These are phyloP conservation scores for Salminus brasiliensis DNA, from an alignment of 2,113 vertebrate species.

Conservation along the genomic window DNA sequence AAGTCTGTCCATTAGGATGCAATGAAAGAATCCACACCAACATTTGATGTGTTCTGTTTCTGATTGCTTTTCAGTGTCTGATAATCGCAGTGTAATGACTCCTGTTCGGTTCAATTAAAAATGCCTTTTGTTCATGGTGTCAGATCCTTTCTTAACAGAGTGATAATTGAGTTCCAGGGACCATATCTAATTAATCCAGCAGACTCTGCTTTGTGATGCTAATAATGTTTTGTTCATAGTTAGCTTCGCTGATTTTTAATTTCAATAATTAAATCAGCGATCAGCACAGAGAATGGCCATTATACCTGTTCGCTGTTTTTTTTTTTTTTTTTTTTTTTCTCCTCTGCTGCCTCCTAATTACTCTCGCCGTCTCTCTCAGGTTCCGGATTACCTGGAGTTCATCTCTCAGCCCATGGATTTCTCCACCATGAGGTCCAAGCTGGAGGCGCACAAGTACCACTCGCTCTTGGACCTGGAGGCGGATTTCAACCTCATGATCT, in stretches of 20 bases:
- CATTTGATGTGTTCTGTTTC: neutral
- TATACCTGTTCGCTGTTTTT: neutral
- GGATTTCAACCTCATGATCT: slow-evolving; percentile 97
- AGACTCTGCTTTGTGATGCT: neutral
- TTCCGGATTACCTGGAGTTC: slow-evolving; percentile 98
- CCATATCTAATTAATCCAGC: neutral
- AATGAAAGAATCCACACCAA: neutral
- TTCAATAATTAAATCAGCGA: neutral
- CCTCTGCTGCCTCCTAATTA: neutral
- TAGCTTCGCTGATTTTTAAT: neutral
- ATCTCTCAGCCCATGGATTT: slow-evolving; percentile 98
- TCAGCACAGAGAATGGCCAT: neutral
- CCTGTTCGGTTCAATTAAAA: neutral
- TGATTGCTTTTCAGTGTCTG: neutral
- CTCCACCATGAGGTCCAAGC: slow-evolving; percentile 92
- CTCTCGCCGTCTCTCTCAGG: slow-evolving; percentile 73
- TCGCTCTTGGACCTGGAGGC: slow-evolving; percentile 91
- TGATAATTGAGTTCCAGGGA: neutral
- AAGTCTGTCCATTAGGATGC: too few species aligned
- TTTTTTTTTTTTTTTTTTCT: too few species aligned
- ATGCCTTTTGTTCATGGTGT: neutral
- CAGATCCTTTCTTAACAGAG: neutral
- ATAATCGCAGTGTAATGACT: neutral
- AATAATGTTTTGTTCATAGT: neutral
- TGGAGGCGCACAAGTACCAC: slow-evolving; percentile 90